These are phyloP conservation scores for Delphinapterus leucas DNA, from an alignment of 2,113 vertebrate species.

Conservation along the genomic window DNA sequence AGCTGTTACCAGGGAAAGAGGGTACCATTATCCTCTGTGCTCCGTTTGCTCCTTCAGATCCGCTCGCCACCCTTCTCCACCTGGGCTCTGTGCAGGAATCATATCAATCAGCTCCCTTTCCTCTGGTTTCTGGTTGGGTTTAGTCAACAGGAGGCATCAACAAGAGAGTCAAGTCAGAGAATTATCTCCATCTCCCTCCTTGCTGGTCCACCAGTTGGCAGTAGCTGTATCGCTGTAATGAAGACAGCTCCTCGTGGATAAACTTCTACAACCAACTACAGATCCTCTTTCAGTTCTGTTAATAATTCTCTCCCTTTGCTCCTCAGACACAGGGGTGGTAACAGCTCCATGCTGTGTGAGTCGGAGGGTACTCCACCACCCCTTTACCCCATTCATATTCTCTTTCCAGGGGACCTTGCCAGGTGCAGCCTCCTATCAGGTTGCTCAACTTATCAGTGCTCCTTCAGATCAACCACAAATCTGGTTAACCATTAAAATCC, in stretches of 20 bases:
- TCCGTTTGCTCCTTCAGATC: not conserved
- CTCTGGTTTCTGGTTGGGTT: not conserved
- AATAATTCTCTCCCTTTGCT: not conserved
- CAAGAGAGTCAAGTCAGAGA: not conserved
- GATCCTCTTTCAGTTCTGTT: not conserved
- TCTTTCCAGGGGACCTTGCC: not conserved
- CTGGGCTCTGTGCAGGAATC: not conserved
- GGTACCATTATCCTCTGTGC: not conserved
- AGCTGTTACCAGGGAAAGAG: not conserved
- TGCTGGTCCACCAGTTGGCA: not conserved
- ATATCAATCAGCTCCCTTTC: not conserved
- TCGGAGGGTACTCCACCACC: not conserved
- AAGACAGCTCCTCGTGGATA: not conserved
- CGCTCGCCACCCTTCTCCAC: not conserved
- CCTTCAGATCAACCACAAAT: not conserved
- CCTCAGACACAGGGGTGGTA: not conserved
- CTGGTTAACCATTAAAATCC: not conserved
- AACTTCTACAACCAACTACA: not conserved
- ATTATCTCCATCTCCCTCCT: not conserved
- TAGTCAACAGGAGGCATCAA: not conserved
- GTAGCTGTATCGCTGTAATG: not conserved
- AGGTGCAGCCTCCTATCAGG: not conserved
- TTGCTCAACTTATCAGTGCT: not conserved
- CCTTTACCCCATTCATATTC: not conserved
- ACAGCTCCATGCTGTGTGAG: not conserved